Conservation (phyloP, 1,140 invertebrate genomes). For the Scylla paramamosain region DNA sequence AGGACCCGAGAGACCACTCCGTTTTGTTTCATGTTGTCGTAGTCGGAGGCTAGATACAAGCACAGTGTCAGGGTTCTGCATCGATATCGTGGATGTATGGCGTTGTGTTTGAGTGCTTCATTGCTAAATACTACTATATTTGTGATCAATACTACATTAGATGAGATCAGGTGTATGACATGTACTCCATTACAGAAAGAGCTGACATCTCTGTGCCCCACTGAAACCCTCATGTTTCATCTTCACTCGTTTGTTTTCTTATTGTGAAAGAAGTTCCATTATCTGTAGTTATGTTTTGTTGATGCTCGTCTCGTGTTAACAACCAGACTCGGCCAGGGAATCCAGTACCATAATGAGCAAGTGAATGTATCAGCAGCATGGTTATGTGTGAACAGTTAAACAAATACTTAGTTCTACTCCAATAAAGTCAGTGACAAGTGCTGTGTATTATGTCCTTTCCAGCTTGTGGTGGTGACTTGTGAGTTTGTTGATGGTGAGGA, state of each 20-base stretch:
- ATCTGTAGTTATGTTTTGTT: slow-evolving; percentile 56
- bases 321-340: slow-evolving; percentile 55
- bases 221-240: slow-evolving; percentile 9
- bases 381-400: slow-evolving; percentile 75
- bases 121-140: background rate
- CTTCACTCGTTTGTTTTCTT: slow-evolving; percentile 56
- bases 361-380: slow-evolving; percentile 71
- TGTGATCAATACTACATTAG: background rate
- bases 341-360: slow-evolving; percentile 61
- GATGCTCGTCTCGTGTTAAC: slow-evolving; percentile 62
- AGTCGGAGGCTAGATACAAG: slow-evolving; percentile 56
- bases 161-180: slow-evolving; percentile 27
- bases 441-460: background rate
- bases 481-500: no score
- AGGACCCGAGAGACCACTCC: slow-evolving; percentile 46
- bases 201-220: slow-evolving; percentile 27
- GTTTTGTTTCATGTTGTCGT: slow-evolving; percentile 57
- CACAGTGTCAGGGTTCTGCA: slow-evolving; percentile 55
- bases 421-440: slow-evolving; percentile 62
- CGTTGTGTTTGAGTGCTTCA: background rate
- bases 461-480: background rate
- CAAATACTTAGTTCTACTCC: slow-evolving; percentile 73
- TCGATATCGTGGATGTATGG: slow-evolving; percentile 29
- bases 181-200: slow-evolving; percentile 31
- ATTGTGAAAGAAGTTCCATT: slow-evolving; percentile 24